Evolutionary conservation across 2,797 vertebrate genomes (phyloP), one percentile per base, ranked within the genome.

Genomic region (Syngnathus rostellatus): DNA sequence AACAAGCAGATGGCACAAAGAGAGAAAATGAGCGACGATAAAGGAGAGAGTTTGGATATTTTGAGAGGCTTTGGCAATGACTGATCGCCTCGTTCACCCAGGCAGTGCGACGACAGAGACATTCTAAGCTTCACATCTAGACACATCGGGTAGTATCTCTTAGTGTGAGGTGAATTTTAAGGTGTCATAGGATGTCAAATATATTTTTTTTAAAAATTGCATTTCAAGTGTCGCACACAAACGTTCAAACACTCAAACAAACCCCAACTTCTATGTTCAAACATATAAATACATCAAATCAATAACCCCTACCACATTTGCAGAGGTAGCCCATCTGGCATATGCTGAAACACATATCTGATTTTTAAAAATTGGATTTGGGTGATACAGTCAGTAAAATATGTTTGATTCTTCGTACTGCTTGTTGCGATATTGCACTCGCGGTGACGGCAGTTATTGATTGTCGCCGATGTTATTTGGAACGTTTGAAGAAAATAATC

Each of bases 311-410:
- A 85, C 89, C 76, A 57, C 16, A 57, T 31, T 17, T 86, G 88
- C 82, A 81, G 84, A 83, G 89, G 72, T 87, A 83, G 87, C 90
- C 87, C 93, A 95, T 93, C 92, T 96, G 92, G 86, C 91, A 88
- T 79, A 86, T 83, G 85, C 81, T 90, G 89, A 50, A 87, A 81
- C 60, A 75, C 67, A 82, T 78, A 91, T 91, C 72, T 91, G 80
- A 90, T 87, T 69, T 84, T 83, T 84, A 73, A 83, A 93, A 43
- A 93, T 89, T 83, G 85, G 75, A 93, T 88, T 94, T 87, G 69
- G 82, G 71, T 75, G 70, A 85, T 82, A 77, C 81, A 79, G 77
- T 89, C 87, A 81, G 84, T 90, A 89, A 81, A 86, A 89, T 41
- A 88, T 83, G 87, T 89, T 90, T 88, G 89, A 91, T 85, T 88